phyloP scores from a whole-genome alignment of 2,113 vertebrate genomes.

The Erinaceus europaeus region DNA sequence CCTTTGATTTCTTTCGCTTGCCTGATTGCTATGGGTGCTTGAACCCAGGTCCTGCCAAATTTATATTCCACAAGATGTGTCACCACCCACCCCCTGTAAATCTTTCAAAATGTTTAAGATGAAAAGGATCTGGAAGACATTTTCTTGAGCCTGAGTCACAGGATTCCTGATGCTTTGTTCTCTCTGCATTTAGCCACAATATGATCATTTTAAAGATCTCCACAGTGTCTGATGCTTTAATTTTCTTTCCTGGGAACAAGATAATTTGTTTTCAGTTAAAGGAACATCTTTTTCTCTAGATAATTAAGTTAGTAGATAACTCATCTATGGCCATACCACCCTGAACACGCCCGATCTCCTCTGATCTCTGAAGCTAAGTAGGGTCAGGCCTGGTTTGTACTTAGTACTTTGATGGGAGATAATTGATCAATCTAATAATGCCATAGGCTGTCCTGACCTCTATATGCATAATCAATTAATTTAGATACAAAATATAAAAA shows the following conservation, averaged over 20 bases:
- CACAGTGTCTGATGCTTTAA: slow-evolving; percentile 19
- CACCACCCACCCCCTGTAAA: too few relatives aligned
- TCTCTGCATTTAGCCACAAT: neutral
- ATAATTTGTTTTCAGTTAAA: slow-evolving; percentile 77
- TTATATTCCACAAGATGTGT: too few relatives aligned
- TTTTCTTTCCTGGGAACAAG: slow-evolving; percentile 75
- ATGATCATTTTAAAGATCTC: slow-evolving; percentile 60
- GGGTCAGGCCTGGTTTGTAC: too few relatives aligned
- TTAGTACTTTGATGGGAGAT: too few relatives aligned
- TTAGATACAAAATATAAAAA: slow-evolving; percentile 77
- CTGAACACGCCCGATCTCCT: too few relatives aligned
- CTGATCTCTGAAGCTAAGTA: too few relatives aligned
- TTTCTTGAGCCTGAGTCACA: neutral
- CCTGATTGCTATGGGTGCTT: too few relatives aligned
- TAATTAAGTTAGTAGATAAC: slow-evolving; percentile 83
- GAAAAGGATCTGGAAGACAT: neutral
- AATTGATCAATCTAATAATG: slow-evolving; percentile 78
- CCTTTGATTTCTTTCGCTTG: too few relatives aligned
- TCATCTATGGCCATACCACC: too few relatives aligned
- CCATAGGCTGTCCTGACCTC: slow-evolving; percentile 66
- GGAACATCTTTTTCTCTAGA: slow-evolving; percentile 80
- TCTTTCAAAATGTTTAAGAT: neutral
- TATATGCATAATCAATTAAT: slow-evolving; percentile 80
- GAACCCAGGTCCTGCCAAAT: too few relatives aligned
- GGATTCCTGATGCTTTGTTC: neutral